Base-by-base conservation (phyloP, 2,113 vertebrate species). In the Calidris pugnax region DNA sequence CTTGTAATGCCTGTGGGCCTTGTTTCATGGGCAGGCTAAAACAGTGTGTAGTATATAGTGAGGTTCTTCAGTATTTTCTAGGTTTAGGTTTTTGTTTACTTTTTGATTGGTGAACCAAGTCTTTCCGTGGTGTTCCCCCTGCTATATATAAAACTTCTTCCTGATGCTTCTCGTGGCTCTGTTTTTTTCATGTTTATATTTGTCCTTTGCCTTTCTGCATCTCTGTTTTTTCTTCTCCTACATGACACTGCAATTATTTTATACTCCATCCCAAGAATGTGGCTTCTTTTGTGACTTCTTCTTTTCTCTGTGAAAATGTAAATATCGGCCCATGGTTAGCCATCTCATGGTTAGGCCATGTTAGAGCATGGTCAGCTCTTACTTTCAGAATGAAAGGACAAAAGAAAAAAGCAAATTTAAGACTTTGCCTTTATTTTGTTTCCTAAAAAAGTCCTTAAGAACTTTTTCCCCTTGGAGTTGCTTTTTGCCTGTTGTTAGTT, bases 31-130 rank as follows among this genome's bases (percentile, higher is more conserved):
- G 14, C 37, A 14, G 9, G 9, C 33, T 91, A 7, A 78, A 69
- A 21, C 1, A 2, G 2, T 32, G 0, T 26, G 68, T 72, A 20
- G 39, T 35, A 17, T 14, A 8, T 76, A 12, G 3, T 67, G 47
- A 85, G 23, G 26, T 67, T 56, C 27, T 35, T 35, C 6, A 12
- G 28, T 45, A 2, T 37, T 67, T n/a, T 66, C 45, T 50, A 22
- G 6, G 4, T 10, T 85, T 48, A 56, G 18, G 14, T 4, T 71
- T 90, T 63, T 78, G 15, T 47, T 93, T 79, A 81, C 7, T 22
- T 81, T 87, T 68, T 41, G 7, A 26, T 21, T 64, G 11, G 16
- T 60, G 35, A 28, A 35, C 35, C 10, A 83, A 2, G 67, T 60
- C 19, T 90, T 85, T 73, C 33, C 56, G 19, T 85, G 37, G 14